Base-by-base conservation (phyloP, 2,113 vertebrate species). In the Ammodramus savannarum region DNA sequence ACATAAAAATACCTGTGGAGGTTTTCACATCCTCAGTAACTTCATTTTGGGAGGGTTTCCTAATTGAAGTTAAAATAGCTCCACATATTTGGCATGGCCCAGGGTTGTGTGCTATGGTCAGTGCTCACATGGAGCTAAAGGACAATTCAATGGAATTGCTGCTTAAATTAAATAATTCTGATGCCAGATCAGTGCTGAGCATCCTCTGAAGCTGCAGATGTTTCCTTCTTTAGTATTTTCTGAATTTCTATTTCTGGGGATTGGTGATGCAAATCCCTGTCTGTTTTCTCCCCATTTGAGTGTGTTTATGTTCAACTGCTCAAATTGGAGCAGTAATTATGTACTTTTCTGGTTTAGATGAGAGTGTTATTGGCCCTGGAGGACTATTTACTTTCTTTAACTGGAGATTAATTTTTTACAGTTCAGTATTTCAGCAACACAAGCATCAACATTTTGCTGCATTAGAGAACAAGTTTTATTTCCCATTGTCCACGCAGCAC, bases 381-480 rank as follows among this genome's bases (percentile, higher is more conserved):
- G 90, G 85, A 85, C 71, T 89, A 46, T 95, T 95, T 91, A 57
- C 36, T 79, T 75, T 82, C 85, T 66, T 73, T 59, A 87, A 68
- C 78, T 76, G 71, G 65, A 69, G 85, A 87, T 85, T 59, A 84
- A 61, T 91, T 94, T 89, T 85, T 85, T 74, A 26, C 78, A 72
- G 71, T 59, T 87, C 26, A 25, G 51, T 77, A 48, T 92, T 89
- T 72, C 15, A 8, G 46, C 36, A 85, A 21, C 52, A 34, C 72
- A 41, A 54, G 46, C 76, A 43, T 69, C 93, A 84, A 58, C 84
- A 36, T 75, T 86, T 79, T 43, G 61, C 46, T 58, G 22, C 36
- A 2, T 78, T 36, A 16, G 52, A 57, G 66, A 57, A 8, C 22
- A 31, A 14, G 38, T 85, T 48, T 16, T 55, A 46, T 74, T 87